Conservation (phyloP, 2,113 vertebrate genomes). For the Symphodus melops region DNA sequence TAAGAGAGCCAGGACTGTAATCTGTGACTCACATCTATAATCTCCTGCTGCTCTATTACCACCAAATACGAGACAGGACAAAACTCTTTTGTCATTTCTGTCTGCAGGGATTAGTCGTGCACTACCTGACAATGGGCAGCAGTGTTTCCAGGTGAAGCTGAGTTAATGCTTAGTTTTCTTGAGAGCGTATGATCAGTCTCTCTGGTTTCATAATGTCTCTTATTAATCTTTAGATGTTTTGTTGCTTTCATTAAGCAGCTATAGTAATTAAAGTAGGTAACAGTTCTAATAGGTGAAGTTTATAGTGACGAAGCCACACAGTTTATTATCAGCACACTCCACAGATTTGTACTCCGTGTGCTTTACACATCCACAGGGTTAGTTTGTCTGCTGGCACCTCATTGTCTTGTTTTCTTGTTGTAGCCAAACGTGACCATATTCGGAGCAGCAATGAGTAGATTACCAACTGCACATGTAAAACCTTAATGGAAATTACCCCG, state of each 20-base stretch:
- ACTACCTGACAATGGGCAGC: conserved; percentile 29
- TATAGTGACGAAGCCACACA: neutral
- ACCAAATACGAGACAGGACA: conserved; percentile 39
- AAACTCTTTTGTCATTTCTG: conserved; percentile 49
- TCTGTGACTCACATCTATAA: conserved; percentile 63
- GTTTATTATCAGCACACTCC: neutral
- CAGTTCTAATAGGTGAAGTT: neutral
- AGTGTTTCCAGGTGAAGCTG: neutral
- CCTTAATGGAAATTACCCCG: too few relatives aligned
- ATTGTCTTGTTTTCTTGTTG: too few relatives aligned
- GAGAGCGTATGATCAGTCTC: neutral
- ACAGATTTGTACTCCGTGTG: neutral
- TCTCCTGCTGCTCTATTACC: conserved; percentile 55
- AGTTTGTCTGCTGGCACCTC: too few relatives aligned
- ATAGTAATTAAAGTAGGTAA: neutral
- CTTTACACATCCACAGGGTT: too few relatives aligned
- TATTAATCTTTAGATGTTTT: conserved; percentile 2
- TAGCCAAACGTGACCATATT: too few relatives aligned
- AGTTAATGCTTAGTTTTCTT: neutral
- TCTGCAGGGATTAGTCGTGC: conserved; percentile 30
- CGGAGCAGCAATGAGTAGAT: too few relatives aligned
- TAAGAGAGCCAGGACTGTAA: conserved; percentile 47
- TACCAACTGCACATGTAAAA: too few relatives aligned
- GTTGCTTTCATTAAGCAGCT: neutral
- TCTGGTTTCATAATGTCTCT: neutral